Evolutionary conservation across 2,797 vertebrate genomes (phyloP).

Genomic region (Phalloptychus januarius): DNA sequence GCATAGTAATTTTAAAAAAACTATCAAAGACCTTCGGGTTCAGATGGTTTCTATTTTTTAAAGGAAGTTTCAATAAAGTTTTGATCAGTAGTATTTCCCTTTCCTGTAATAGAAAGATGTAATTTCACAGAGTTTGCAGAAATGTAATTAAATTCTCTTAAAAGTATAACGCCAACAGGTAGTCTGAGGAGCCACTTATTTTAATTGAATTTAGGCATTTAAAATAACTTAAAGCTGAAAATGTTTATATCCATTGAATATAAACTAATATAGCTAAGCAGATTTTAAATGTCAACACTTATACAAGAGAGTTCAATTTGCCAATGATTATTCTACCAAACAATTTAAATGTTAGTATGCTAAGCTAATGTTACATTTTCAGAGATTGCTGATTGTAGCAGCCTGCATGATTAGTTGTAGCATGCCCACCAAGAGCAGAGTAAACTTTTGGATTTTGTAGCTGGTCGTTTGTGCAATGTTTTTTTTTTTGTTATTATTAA

Average conservation of each 20-base stretch:
- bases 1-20: neutral
- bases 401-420: neutral
- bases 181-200: neutral
- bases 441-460: neutral
- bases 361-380: neutral
- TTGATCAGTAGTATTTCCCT: neutral
- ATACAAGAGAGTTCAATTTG: neutral
- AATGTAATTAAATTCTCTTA: neutral
- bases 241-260: neutral
- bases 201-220: neutral
- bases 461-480: neutral
- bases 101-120: neutral
- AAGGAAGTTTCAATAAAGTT: neutral
- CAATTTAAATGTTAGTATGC: neutral
- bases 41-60: neutral
- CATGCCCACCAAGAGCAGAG: neutral
- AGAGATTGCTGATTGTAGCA: neutral
- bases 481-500: neutral
- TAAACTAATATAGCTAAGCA: neutral
- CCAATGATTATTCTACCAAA: neutral
- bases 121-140: neutral
- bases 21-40: neutral
- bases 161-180: neutral
- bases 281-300: neutral
- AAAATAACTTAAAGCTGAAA: neutral